Evolutionary conservation across 2,113 vertebrate species (phyloP).

Genomic region (Perccottus glenii): DNA sequence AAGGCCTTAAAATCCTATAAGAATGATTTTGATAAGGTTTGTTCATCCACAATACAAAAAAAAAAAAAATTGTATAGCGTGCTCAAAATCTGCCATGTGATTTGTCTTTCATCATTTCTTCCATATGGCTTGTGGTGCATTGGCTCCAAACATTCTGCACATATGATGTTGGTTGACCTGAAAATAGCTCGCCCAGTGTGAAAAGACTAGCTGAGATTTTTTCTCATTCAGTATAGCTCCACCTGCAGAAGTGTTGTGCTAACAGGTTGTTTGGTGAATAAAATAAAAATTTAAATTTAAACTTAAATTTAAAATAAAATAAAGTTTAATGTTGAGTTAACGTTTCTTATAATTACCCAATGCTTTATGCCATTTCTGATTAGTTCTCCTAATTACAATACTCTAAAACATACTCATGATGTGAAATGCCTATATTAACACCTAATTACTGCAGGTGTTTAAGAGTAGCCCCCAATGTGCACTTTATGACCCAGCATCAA

Average conservation of each 20-base stretch:
- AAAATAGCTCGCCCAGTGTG: slow-evolving; percentile 76
- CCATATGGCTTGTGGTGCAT: slow-evolving; percentile 30
- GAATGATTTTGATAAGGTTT: too few species aligned
- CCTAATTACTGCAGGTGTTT: slow-evolving; percentile 3
- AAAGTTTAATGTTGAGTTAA: neutral
- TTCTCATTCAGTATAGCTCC: slow-evolving; percentile 63
- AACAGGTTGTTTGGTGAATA: neutral
- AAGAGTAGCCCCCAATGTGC: neutral
- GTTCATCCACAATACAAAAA: too few species aligned
- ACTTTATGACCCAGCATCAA: slow-evolving; percentile 3
- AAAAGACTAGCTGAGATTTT: slow-evolving; percentile 68
- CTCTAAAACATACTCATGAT: neutral
- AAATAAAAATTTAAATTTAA: too few species aligned
- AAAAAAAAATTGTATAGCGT: neutral
- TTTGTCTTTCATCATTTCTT: slow-evolving; percentile 17
- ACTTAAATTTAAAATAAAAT: too few species aligned
- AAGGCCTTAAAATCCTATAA: too few species aligned
- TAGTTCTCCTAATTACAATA: neutral
- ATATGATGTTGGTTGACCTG: slow-evolving; percentile 75
- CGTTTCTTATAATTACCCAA: neutral
- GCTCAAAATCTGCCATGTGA: neutral
- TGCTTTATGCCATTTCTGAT: neutral
- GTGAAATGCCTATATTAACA: neutral
- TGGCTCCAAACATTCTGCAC: slow-evolving; percentile 63
- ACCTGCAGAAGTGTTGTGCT: slow-evolving; percentile 39